Percentiles rank a stretch among this genome's conserved stretches.
Conservation (phyloP, 2,797 vertebrate genomes). For the Mastacembelus armatus region DNA sequence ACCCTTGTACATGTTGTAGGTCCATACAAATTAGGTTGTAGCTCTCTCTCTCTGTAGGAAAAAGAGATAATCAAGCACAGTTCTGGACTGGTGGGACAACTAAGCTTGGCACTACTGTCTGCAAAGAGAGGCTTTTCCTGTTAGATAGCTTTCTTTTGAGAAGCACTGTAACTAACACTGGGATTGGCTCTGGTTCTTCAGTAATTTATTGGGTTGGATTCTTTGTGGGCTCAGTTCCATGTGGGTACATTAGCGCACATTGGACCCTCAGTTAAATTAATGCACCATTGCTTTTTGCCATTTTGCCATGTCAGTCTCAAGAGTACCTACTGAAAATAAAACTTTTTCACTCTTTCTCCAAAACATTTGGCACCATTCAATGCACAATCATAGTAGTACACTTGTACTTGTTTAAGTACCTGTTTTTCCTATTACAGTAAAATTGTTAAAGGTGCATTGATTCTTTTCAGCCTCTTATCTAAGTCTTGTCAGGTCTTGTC, state of each 20-base stretch:
- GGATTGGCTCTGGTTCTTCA: neutral
- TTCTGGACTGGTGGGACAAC: slow-evolving; percentile 12
- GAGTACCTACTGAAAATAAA: too few species aligned
- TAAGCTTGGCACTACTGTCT: neutral
- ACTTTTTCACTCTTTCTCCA: too few species aligned
- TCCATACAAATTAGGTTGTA: too few species aligned
- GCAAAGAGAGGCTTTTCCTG: slow-evolving; percentile 8
- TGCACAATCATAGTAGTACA: too few species aligned
- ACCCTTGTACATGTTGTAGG: too few species aligned
- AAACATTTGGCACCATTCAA: too few species aligned
- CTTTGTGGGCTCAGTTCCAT: slow-evolving; percentile 47
- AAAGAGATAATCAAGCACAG: neutral
- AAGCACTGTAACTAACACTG: slow-evolving; percentile 23
- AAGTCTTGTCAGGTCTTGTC: too few species aligned
- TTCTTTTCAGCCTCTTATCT: too few species aligned
- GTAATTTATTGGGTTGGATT: slow-evolving; percentile 40
- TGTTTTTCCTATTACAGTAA: too few species aligned
- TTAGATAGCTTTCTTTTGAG: slow-evolving; percentile 20
- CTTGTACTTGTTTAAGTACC: too few species aligned
- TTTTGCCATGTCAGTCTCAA: too few species aligned
- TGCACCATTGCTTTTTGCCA: slow-evolving; percentile 15
- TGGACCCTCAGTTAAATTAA: slow-evolving; percentile 43
- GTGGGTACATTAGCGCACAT: slow-evolving; percentile 29
- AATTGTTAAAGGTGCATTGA: too few species aligned
- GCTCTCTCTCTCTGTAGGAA: neutral